Evolutionary conservation across 2,797 vertebrate genomes (phyloP).

Genomic region (Poecile montanus): DNA sequence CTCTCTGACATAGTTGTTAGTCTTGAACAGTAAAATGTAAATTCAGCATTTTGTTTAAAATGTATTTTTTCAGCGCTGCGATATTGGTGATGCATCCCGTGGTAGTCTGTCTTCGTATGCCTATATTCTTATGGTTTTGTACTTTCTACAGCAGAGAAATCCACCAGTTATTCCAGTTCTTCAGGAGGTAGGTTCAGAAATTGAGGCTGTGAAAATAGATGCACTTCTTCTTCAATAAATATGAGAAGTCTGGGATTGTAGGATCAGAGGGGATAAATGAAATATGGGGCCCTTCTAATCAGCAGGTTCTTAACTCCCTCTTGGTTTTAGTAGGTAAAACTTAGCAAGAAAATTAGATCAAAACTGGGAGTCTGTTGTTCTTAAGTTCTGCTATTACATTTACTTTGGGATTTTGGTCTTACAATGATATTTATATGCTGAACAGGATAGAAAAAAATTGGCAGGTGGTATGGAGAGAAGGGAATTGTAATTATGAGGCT

Average conservation of each 20-base stretch:
- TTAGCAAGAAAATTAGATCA: background rate
- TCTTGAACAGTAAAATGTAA: background rate
- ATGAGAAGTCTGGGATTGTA: background rate
- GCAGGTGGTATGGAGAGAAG: slow-evolving; percentile 15
- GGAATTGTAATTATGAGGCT: slow-evolving; percentile 22
- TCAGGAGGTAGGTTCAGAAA: slow-evolving; percentile 87
- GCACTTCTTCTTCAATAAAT: background rate
- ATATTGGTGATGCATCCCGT: slow-evolving; percentile 97
- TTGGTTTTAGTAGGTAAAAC: background rate
- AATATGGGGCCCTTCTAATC: background rate
- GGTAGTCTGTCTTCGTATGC: slow-evolving; percentile 98
- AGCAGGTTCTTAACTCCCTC: background rate
- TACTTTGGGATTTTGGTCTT: background rate
- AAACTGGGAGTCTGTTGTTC: background rate
- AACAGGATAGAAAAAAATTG: background rate
- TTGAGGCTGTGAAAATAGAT: background rate
- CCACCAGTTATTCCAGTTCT: slow-evolving; percentile 96
- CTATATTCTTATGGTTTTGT: slow-evolving; percentile 98
- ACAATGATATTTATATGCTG: background rate
- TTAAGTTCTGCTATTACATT: background rate
- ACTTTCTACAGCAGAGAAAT: slow-evolving; percentile 96
- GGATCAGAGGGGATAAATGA: background rate
- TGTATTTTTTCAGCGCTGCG: slow-evolving; percentile 85
- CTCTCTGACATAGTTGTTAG: background rate
- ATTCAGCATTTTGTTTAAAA: slow-evolving; percentile 23